These are phyloP conservation scores for Drosophila anceps DNA, from an alignment of 2,888 invertebrate genomes.

Conservation along the genomic window DNA sequence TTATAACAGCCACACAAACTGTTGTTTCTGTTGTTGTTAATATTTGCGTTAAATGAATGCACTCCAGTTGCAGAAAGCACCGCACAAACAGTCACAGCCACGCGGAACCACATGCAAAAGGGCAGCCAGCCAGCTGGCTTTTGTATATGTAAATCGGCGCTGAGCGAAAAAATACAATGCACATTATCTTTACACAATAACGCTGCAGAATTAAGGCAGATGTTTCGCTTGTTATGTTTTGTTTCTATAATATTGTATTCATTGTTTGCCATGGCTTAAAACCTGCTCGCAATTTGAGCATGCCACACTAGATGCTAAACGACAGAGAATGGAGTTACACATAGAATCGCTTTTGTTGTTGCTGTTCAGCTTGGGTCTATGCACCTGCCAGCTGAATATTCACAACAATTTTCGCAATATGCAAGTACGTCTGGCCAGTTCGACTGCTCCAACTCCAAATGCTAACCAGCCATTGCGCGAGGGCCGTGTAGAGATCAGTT, in stretches of 20 bases:
- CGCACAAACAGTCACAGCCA: conserved; percentile 13
- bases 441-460: background rate
- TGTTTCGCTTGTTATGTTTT: conserved; percentile 25
- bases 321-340: conserved; percentile 36
- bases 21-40: conserved; percentile 48
- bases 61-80: conserved; percentile 59
- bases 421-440: conserved; percentile 69
- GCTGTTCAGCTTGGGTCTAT: conserved; percentile 16
- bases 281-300: conserved; percentile 16
- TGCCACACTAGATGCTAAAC: conserved; percentile 16
- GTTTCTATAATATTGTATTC: background rate
- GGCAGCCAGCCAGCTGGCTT: conserved; percentile 28
- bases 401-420: conserved; percentile 66
- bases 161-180: conserved; percentile 55
- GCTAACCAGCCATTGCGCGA: conserved; percentile 41
- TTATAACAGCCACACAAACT: conserved; percentile 60
- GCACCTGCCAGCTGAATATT: conserved; percentile 33
- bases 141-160: conserved; percentile 48
- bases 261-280: conserved; percentile 58
- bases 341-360: conserved; percentile 23
- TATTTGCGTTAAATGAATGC: conserved; percentile 60
- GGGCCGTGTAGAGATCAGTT: conserved; percentile 81
- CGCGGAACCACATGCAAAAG: conserved; percentile 25
- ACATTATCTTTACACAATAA: conserved; percentile 41
- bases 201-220: conserved; percentile 11